Evolutionary conservation across 2,797 vertebrate species (phyloP).

Genomic region (Mallotus villosus): DNA sequence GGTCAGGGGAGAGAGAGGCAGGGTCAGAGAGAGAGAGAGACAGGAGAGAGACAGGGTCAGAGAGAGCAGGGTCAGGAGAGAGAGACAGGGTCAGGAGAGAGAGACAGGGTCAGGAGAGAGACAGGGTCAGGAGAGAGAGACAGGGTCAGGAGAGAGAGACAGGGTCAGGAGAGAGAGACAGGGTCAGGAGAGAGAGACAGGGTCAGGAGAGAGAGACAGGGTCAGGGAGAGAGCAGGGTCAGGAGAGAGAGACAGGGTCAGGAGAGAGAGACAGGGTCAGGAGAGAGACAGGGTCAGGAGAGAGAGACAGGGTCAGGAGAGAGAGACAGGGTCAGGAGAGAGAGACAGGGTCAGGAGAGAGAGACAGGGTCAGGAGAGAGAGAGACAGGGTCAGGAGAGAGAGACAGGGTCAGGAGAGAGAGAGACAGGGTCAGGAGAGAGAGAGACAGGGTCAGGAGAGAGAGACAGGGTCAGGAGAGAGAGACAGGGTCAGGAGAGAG

Average conservation of each 20-base stretch:
- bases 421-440: background rate
- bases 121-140: background rate
- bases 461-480: too few relatives aligned
- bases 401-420: background rate
- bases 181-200: background rate
- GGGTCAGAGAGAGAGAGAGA: too few relatives aligned
- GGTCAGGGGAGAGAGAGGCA: background rate
- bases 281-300: too few relatives aligned
- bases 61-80: too few relatives aligned
- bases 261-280: too few relatives aligned
- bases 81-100: background rate
- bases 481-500: background rate
- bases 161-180: too few relatives aligned
- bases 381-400: background rate
- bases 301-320: background rate
- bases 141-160: too few relatives aligned
- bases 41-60: background rate
- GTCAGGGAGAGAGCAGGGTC: too few relatives aligned
- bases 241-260: background rate
- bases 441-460: background rate
- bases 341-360: too few relatives aligned
- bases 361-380: background rate
- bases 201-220: background rate
- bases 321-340: background rate
- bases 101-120: background rate